Evolutionary conservation across 2,888 invertebrate species (phyloP), one percentile per base, ranked within the genome.

Genomic region (Callyntrura guangdongensis): DNA sequence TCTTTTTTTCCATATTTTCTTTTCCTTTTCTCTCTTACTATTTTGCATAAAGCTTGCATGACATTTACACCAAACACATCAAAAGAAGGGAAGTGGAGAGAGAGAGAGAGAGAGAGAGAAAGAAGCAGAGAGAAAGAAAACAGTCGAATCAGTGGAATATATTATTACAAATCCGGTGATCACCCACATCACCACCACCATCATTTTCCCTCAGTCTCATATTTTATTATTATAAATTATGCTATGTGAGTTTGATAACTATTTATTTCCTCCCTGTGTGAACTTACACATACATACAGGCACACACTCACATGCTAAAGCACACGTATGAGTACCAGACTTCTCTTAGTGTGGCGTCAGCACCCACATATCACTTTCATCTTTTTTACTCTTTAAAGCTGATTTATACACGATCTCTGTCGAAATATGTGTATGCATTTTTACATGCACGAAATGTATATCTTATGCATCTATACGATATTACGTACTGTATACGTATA

Each of bases 141-240:
- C 45, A 74, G 59, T 89, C 74, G 61, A 82, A 89, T 69, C 85
- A 81, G 72, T 64, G 20, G 72, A 81, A 53, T 83, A 90, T 79
- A 90, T 90, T 86, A 90, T 86, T 86, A 90, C 74, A 86, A 90
- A 90, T 90, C 86, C 53, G 81, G 72, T 86, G 90, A 86, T 90
- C 86, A 86, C 72, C 79, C 79, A 84, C 82, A 82, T 61, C 82
- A 61, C 81, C 47, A 45, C 83, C 27, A 79, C 79, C 85, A 86
- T 82, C 82, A 82, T 72, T 56, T 59, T 88, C 59, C 47, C 25
- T 14, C 59, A 64, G 45, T 45, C 45, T 82, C 64, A 64, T 61
- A 82, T 61, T 82, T 82, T 82, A 82, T 82, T 64, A 82, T 82
- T 82, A 82, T 82, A 82, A 61, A 64, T 82, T 64, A 64, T 82